A percentile compares a stretch with the other conserved stretches of the same genome.
phyloP scores from a whole-genome alignment of 2,113 vertebrate species.

The Chitala chitala region DNA sequence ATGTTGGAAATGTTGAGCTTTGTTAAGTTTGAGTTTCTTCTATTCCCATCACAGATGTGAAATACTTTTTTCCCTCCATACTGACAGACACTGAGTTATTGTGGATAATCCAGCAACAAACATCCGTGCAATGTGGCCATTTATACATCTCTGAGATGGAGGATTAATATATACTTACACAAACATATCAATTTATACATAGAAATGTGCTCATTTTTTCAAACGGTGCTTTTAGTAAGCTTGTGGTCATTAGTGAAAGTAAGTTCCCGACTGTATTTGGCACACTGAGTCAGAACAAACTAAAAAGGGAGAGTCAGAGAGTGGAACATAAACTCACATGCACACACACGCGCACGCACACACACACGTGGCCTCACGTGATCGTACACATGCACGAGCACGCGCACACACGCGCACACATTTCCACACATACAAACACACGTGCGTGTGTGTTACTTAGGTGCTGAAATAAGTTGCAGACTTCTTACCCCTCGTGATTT shows the following conservation, averaged over 20 bases:
- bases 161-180: background rate
- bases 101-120: no score
- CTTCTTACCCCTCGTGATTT: background rate
- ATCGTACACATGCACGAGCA: background rate
- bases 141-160: background rate
- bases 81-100: no score
- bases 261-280: background rate
- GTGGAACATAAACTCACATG: background rate
- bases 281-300: background rate
- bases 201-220: background rate
- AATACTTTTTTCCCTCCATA: no score
- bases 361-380: no score
- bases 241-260: constrained; percentile 2
- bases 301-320: background rate
- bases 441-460: background rate
- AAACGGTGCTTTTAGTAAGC: background rate
- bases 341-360: background rate
- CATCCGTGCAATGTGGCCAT: background rate
- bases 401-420: background rate
- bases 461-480: background rate
- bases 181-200: background rate
- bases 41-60: no score
- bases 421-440: background rate
- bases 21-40: no score
- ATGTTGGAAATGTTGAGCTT: no score